phyloP scores from a whole-genome alignment of 1,140 invertebrate species.

The Drosophila quadrilineata region DNA sequence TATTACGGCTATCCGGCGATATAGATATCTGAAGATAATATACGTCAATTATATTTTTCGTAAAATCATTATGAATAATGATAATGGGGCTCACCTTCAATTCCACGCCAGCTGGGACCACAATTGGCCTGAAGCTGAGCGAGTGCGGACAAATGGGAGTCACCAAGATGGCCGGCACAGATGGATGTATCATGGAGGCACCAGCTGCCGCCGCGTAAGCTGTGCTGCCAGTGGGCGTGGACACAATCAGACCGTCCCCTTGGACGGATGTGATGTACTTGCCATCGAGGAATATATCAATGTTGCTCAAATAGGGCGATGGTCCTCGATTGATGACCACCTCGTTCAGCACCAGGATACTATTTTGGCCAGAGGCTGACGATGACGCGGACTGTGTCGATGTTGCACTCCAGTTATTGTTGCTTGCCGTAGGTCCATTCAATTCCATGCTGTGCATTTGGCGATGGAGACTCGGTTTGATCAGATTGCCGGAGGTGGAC shows the following conservation, averaged over 20 bases:
- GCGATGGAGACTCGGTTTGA: conserved; percentile 34
- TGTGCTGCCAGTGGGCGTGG: conserved; percentile 97
- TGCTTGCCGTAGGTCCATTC: conserved; percentile 18
- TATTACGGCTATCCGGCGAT: conserved; percentile 95
- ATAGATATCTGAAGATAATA: conserved; percentile 90
- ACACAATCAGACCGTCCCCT: conserved; percentile 96
- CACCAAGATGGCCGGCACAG: conserved; percentile 97
- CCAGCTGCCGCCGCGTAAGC: conserved; percentile 98
- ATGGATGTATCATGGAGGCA: conserved; percentile 98
- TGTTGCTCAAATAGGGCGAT: conserved; percentile 96
- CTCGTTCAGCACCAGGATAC: conserved; percentile 91
- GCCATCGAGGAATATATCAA: conserved; percentile 96
- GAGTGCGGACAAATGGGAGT: conserved; percentile 99
- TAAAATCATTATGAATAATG: neutral
- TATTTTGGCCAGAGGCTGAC: conserved; percentile 41
- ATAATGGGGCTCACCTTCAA: conserved; percentile 87
- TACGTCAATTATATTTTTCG: neutral
- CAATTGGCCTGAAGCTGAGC: conserved; percentile 95
- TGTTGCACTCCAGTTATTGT: conserved; percentile 10
- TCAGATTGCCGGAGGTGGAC: conserved; percentile 19
- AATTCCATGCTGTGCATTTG: conserved; percentile 20
- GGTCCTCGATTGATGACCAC: conserved; percentile 97
- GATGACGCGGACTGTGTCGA: too few species aligned
- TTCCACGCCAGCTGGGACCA: conserved; percentile 97
- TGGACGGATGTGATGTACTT: conserved; percentile 98